Evolutionary conservation across 1,140 invertebrate species (phyloP).

Genomic region (Araneus ventricosus): DNA sequence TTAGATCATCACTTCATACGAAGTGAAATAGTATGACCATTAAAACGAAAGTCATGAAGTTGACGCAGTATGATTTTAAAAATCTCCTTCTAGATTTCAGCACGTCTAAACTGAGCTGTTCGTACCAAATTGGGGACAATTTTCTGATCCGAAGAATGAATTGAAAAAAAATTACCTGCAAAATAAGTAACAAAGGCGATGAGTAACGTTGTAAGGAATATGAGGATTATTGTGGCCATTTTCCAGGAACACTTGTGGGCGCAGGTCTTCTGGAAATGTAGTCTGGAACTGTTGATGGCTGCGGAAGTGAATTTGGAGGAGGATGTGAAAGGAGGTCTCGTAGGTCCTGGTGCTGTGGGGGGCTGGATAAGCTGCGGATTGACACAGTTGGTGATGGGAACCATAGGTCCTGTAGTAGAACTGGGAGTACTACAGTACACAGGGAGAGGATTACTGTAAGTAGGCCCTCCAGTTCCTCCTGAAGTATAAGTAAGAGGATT

Average conservation of each 20-base stretch:
- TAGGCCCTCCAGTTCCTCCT: conserved; percentile 68
- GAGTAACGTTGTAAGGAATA: conserved; percentile 89
- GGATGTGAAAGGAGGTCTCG: conserved; percentile 65
- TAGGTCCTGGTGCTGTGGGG: conserved; percentile 57
- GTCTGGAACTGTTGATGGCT: conserved; percentile 81
- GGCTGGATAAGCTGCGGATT: conserved; percentile 76
- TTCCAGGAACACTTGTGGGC: conserved; percentile 91
- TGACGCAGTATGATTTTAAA: no score
- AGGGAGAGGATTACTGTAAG: conserved; percentile 76
- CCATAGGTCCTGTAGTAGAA: conserved; percentile 77
- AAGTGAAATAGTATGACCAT: no score
- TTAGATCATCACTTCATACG: no score
- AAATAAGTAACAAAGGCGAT: conserved; percentile 91
- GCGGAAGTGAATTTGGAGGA: conserved; percentile 75
- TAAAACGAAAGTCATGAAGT: no score
- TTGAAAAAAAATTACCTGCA: conserved; percentile 85
- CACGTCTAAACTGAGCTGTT: no score
- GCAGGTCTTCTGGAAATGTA: conserved; percentile 93
- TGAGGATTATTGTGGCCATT: conserved; percentile 91
- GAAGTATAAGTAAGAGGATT: conserved; percentile 55
- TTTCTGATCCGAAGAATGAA: no score
- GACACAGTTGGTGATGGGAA: conserved; percentile 76
- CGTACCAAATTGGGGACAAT: no score
- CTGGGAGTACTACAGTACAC: conserved; percentile 76
- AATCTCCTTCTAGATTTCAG: no score